Evolutionary conservation across 2,888 invertebrate genomes (phyloP), one percentile per base, ranked within the genome.

Genomic region (Morinoia aosen): DNA sequence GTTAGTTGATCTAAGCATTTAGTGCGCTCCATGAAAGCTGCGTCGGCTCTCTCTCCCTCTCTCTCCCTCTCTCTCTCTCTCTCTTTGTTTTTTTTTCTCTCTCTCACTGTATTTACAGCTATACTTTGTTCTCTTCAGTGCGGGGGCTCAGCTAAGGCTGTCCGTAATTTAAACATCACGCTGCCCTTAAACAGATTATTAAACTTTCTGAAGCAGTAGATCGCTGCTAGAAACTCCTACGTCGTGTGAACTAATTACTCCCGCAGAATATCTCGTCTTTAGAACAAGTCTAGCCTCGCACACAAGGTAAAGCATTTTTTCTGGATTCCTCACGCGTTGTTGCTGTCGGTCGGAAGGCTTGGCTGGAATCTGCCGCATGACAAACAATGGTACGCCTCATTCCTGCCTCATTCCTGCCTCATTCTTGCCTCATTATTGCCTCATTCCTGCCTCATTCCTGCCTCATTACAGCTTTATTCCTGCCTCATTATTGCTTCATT

Each of bases 221-320:
- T 33, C 8, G 76, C 76, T 12, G 76, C 33, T 76, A 10, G 76
- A 76, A 76, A 76, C 25, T 76, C 33, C 10, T 33, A 16, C 25
- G 8, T 76, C 76, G 19, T 33, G 25, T 76, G 76, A 76, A 76
- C 25, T 76, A 76, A 76, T 76, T 76, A 25, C 19, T 76, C 25
- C 33, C 2, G 7, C 25, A 76, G 76, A 76, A 76, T 76, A 25
- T 76, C 76, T 76, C 25, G 76, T 76, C 76, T 19, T 2, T 61
- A 33, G 76, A 25, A 7, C 14, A 76, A 19, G 25, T 76, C 25
- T 33, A 76, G 25, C 10, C 76, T 76, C 76, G 33, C 94, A 94
- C 64, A 94, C 14, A 95, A 64, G 94, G 64, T 39, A 61, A 95
- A 7, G 58, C 64, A 95, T 94, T 58, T 94, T 94, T 94, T 64